phyloP scores from a whole-genome alignment of 2,888 invertebrate species.

The Cataglyphis albicans region DNA sequence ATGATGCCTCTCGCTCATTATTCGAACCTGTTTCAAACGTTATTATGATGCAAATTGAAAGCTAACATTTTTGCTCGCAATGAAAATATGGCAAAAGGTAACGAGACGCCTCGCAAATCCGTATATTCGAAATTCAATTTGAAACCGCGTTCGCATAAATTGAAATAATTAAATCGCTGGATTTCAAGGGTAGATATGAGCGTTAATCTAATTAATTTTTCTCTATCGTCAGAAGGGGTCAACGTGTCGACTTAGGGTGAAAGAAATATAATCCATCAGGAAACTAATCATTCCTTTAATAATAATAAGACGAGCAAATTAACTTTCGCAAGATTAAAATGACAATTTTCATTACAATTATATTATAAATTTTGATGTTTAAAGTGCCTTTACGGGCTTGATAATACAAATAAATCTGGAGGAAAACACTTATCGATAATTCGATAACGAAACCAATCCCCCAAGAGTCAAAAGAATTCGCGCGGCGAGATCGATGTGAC shows the following conservation, averaged over 20 bases:
- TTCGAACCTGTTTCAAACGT: not conserved
- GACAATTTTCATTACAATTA: not conserved
- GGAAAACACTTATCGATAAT: conserved; percentile 4
- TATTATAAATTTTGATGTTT: not conserved
- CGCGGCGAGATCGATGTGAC: conserved; percentile 4
- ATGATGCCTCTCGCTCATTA: conserved; percentile 12
- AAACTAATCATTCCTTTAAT: conserved; percentile 17
- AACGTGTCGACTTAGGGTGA: not conserved
- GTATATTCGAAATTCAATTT: conserved; percentile 35
- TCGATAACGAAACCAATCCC: not conserved
- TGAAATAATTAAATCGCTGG: conserved; percentile 39
- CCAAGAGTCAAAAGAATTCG: not conserved
- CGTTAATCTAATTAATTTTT: conserved; percentile 23
- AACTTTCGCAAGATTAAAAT: not conserved
- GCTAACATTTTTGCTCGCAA: conserved; percentile 14
- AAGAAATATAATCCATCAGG: not conserved
- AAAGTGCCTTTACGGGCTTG: not conserved
- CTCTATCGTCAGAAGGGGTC: conserved; percentile 8
- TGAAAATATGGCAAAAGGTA: conserved; percentile 18
- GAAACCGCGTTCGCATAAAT: conserved; percentile 7
- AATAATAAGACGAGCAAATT: not conserved
- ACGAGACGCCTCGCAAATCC: conserved; percentile 19
- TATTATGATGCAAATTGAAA: conserved; percentile 40
- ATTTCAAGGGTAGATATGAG: conserved; percentile 18
- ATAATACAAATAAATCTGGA: not conserved